Evolutionary conservation across 1,140 invertebrate species (phyloP), one percentile per base, ranked within the genome.

Genomic region (Dufourea novaeangliae): DNA sequence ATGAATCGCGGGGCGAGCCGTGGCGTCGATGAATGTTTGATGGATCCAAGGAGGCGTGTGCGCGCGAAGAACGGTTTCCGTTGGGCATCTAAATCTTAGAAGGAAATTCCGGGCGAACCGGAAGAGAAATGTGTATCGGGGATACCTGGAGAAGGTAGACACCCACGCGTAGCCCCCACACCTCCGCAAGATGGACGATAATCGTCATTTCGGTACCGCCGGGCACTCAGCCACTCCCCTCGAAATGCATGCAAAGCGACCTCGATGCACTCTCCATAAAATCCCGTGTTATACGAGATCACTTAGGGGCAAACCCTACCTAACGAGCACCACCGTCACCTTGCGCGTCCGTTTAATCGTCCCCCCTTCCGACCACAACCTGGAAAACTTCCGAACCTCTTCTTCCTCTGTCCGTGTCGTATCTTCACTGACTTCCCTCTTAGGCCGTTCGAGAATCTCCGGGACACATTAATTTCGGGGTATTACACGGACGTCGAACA

Each of bases 191-290:
- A 89, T 88, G 79, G 87, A 90, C 86, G 88, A 86, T 89, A 89
- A 90, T 90, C 86, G 88, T 90, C 87, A 89, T 88, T 85, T 78
- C 84, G 84, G 79, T 80, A 57, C 86, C 80, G 83, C n/a, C 76
- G 83, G 81, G 84, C 87, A 89, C 87, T 88, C 88, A 88, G 88
- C 83, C 83, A 87, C 82, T 82, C 85, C 78, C 79, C 80, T 54
- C 78, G 84, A 88, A 90, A 90, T 90, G 89, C 86, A 90, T 88
- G 88, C 89, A 88, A 89, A 88, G 88, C 90, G 87, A 89, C 88
- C 86, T 17, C 84, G 85, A 89, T 92, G 91, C 92, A 93, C 92
- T 93, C 91, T 93, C 90, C 92, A 93, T 93, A 93, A 93, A 93
- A 91, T 92, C 89, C 89, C 84, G 87, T 92, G 90, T 89, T 93